Percentiles rank a stretch among this genome's conserved stretches.
Conservation (phyloP, 2,888 invertebrate species). For the Acanthoscelides obtectus region DNA sequence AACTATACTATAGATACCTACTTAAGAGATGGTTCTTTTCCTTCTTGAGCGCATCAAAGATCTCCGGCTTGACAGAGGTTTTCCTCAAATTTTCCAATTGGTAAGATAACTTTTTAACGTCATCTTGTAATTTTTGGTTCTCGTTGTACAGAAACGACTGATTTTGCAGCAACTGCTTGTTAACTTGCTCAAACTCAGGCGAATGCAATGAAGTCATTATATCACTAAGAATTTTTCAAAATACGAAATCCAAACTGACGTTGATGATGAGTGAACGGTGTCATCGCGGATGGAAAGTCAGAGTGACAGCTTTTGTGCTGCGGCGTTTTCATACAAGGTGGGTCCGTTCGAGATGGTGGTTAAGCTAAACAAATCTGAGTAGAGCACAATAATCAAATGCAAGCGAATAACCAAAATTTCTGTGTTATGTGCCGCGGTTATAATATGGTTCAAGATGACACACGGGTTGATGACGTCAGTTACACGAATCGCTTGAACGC, state of each 20-base stretch:
- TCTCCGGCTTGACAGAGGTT: constrained; percentile 20
- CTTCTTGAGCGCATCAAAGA: constrained; percentile 19
- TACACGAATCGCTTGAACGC: too few relatives aligned
- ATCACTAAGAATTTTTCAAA: neutral
- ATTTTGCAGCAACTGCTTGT: constrained; percentile 25
- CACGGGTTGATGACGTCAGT: too few relatives aligned
- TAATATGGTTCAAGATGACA: too few relatives aligned
- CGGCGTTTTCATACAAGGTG: neutral
- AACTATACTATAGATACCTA: neutral
- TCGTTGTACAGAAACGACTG: constrained; percentile 26
- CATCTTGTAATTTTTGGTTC: constrained; percentile 27
- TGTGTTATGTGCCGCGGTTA: too few relatives aligned
- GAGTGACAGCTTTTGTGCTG: neutral
- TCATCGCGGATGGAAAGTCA: neutral
- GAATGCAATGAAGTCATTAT: neutral
- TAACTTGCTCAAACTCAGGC: constrained; percentile 7
- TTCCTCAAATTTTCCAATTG: constrained; percentile 22
- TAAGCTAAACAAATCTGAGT: too few relatives aligned
- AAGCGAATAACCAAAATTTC: too few relatives aligned
- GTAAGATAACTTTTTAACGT: constrained; percentile 22
- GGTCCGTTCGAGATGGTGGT: too few relatives aligned
- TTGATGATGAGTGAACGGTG: neutral
- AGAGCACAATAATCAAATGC: too few relatives aligned
- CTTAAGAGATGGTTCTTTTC: constrained; percentile 19
- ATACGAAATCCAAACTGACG: neutral